Evolutionary conservation across 2,888 invertebrate genomes (phyloP), one percentile per base, ranked within the genome.

Genomic region (Hipparchia sbordonii): DNA sequence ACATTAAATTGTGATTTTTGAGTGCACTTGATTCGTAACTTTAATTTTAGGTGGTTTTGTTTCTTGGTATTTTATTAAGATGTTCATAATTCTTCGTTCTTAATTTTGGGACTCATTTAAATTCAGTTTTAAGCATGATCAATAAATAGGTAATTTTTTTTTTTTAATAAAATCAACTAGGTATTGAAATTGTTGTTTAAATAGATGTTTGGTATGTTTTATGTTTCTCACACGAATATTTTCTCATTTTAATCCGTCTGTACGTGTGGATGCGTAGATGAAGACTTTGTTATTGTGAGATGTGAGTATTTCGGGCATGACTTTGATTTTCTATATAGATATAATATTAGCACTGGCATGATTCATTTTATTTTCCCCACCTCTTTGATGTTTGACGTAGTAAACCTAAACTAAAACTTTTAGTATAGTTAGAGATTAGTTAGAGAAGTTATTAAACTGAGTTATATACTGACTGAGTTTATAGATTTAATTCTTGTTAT

Each of bases 251-350:
- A 72, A 76, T 78, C 78, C 74, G 69, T 77, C 73, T 75, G 76
- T 80, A 72, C 78, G 83, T 74, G 75, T 78, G 79, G 79, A 78
- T 79, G 75, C 75, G 83, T 87, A 92, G 92, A 89, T 79, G 91
- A 89, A 77, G 91, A 91, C 79, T 86, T 82, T 87, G 78, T 88
- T 80, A 82, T 88, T 79, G 83, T 90, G 75, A 84, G 84, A 81
- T 84, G 92, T 92, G 78, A 92, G 92, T 91, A 91, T 82, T 57
- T 82, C 82, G 80, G 78, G 85, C 85, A 86, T 85, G 86, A n/a
- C 13, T 61, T 52, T 68, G 8, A 52, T 13, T 39, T 52, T 33
- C 12, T 61, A 10, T 61, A 10, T n/a, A 23, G 8, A 13, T 23
- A 9, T 23, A 52, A 6, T n/a, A 8, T 12, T 23, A 33, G 51